phyloP scores from a whole-genome alignment of 2,888 invertebrate species.

The Melangyna quadrimaculata region DNA sequence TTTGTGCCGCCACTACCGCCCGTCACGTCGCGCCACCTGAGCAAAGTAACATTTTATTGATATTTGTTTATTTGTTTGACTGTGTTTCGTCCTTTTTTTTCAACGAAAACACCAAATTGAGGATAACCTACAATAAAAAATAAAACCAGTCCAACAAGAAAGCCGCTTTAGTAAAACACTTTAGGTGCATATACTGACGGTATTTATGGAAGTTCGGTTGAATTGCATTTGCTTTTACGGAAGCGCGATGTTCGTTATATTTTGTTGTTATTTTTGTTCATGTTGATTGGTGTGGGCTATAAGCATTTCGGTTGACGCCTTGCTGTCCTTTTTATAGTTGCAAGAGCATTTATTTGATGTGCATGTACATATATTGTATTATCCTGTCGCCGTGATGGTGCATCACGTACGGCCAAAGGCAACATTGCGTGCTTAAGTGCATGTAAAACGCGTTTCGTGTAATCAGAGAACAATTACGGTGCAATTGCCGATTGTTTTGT shows the following conservation, averaged over 20 bases:
- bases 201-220: conserved; percentile 15
- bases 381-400: conserved; percentile 67
- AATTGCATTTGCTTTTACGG: conserved; percentile 26
- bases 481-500: conserved; percentile 69
- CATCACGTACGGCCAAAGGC: conserved; percentile 52
- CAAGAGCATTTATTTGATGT: conserved; percentile 55
- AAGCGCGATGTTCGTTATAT: background rate
- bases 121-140: conserved; percentile 13
- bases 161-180: conserved; percentile 56
- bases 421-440: conserved; percentile 65
- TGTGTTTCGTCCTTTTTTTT: conserved; percentile 34
- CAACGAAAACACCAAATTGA: background rate
- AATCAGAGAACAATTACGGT: conserved; percentile 64
- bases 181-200: background rate
- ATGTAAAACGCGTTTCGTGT: conserved; percentile 67
- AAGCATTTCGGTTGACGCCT: conserved; percentile 40
- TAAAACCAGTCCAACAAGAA: conserved; percentile 26
- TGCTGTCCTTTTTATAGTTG: conserved; percentile 59
- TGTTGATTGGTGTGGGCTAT: background rate
- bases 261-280: background rate
- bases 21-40: background rate
- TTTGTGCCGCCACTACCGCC: conserved; percentile 37
- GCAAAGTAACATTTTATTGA: conserved; percentile 40
- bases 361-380: conserved; percentile 48
- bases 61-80: conserved; percentile 43